Conservation (phyloP, 1,140 invertebrate species). For the Dendrolimus punctatus region DNA sequence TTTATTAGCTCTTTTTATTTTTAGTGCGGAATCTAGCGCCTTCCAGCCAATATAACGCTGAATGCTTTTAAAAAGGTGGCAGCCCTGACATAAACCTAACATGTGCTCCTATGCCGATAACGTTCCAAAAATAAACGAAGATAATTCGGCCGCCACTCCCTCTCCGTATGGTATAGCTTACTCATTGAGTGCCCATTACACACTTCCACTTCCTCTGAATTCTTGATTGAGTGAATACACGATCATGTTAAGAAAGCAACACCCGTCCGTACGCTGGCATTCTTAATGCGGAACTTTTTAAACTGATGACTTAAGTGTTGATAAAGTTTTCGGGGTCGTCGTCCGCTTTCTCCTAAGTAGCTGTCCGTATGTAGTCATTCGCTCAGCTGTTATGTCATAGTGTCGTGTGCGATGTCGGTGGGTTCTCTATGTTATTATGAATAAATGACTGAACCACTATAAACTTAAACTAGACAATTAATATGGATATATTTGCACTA, state of each 20-base stretch:
- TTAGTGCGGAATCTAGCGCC: too few relatives aligned
- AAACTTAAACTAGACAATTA: too few relatives aligned
- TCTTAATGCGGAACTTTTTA: constrained; percentile 5
- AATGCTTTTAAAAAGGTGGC: too few relatives aligned
- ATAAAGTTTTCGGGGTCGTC: constrained; percentile 42
- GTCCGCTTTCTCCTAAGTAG: constrained; percentile 44
- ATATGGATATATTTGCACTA: too few relatives aligned
- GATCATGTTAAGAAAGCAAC: constrained; percentile 18
- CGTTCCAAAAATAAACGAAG: constrained; percentile 45
- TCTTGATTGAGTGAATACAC: constrained; percentile 23
- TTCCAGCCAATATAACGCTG: too few relatives aligned
- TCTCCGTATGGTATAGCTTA: constrained; percentile 29
- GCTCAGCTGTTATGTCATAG: constrained; percentile 37
- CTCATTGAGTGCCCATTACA: constrained; percentile 21
- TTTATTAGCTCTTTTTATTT: too few relatives aligned
- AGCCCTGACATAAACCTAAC: constrained; percentile 12
- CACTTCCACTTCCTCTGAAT: constrained; percentile 33
- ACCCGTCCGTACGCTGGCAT: neutral
- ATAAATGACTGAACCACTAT: too few relatives aligned
- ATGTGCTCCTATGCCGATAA: constrained; percentile 43
- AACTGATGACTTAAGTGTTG: constrained; percentile 27
- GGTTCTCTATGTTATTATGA: too few relatives aligned
- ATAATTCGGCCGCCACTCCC: constrained; percentile 44
- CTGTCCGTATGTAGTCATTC: constrained; percentile 29
- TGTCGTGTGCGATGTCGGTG: neutral